phyloP scores from a whole-genome alignment of 2,113 vertebrate genomes.

The Syngnathus floridae region DNA sequence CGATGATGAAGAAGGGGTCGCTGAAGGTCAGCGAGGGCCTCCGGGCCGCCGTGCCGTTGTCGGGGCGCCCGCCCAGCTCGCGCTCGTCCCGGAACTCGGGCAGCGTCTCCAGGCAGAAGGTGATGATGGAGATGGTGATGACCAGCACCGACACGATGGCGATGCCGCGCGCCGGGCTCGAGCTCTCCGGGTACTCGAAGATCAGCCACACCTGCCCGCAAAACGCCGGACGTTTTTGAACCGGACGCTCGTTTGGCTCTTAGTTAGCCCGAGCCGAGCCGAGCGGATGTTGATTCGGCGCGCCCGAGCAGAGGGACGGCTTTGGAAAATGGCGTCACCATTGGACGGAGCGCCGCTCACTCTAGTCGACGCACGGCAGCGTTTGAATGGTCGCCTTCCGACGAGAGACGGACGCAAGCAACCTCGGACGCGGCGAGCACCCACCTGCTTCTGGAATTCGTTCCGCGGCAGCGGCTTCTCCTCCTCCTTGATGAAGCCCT shows the following conservation, averaged over 20 bases:
- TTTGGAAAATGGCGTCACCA: too few relatives aligned
- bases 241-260: too few relatives aligned
- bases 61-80: conserved; percentile 69
- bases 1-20: conserved; percentile 92
- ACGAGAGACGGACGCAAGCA: too few relatives aligned
- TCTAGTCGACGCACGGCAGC: too few relatives aligned
- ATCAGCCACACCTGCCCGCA: conserved; percentile 83
- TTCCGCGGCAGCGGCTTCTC: conserved; percentile 84
- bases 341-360: too few relatives aligned
- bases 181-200: conserved; percentile 94
- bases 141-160: conserved; percentile 93
- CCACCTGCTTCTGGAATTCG: conserved; percentile 84
- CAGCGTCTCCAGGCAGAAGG: conserved; percentile 92
- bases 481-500: conserved; percentile 90
- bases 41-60: conserved; percentile 67
- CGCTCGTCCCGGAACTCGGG: conserved; percentile 90
- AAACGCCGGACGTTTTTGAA: background rate
- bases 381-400: too few relatives aligned
- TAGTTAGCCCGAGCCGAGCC: too few relatives aligned
- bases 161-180: conserved; percentile 83
- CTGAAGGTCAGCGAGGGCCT: conserved; percentile 75
- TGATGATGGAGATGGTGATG: conserved; percentile 95
- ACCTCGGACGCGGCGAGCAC: background rate
- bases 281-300: too few relatives aligned
- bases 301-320: too few relatives aligned